Conservation (phyloP, 1,140 invertebrate genomes). For the Temnothorax nylanderi region DNA sequence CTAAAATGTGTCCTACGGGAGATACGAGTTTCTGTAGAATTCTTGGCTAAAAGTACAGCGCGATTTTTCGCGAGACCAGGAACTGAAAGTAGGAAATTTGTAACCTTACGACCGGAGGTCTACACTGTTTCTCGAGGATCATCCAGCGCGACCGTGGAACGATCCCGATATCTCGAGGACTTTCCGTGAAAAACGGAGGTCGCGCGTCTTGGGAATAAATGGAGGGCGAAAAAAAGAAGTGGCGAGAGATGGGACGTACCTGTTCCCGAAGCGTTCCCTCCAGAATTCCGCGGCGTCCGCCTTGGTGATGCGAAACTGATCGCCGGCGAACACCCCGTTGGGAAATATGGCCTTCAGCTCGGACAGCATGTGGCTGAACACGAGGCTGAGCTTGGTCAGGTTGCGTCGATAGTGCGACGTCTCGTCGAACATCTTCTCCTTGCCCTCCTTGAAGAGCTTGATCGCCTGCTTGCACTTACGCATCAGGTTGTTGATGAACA, state of each 20-base stretch:
- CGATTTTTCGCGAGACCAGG: neutral
- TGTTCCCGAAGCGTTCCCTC: constrained; percentile 98
- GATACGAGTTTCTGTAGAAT: neutral
- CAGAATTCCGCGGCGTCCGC: constrained; percentile 99
- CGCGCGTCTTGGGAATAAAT: too few relatives aligned
- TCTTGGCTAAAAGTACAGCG: neutral
- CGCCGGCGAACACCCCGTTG: constrained; percentile 97
- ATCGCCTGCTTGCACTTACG: constrained; percentile 99
- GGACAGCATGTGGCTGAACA: constrained; percentile 99
- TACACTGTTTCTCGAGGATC: neutral
- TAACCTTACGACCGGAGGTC: neutral
- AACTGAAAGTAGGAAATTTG: neutral
- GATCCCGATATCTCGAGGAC: too few relatives aligned
- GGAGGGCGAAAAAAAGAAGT: too few relatives aligned
- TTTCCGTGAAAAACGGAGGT: too few relatives aligned
- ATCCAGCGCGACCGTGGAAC: neutral
- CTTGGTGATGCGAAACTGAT: constrained; percentile 99
- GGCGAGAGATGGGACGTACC: constrained; percentile 87
- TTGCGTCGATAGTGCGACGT: constrained; percentile 97
- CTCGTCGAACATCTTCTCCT: constrained; percentile 99
- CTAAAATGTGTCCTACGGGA: neutral
- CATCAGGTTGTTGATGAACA: constrained; percentile 99
- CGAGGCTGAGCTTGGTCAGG: constrained; percentile 98
- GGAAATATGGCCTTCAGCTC: constrained; percentile 99
- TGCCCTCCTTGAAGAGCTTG: constrained; percentile 99